phyloP scores from a whole-genome alignment of 2,888 invertebrate species.

The Chorisops tibialis region DNA sequence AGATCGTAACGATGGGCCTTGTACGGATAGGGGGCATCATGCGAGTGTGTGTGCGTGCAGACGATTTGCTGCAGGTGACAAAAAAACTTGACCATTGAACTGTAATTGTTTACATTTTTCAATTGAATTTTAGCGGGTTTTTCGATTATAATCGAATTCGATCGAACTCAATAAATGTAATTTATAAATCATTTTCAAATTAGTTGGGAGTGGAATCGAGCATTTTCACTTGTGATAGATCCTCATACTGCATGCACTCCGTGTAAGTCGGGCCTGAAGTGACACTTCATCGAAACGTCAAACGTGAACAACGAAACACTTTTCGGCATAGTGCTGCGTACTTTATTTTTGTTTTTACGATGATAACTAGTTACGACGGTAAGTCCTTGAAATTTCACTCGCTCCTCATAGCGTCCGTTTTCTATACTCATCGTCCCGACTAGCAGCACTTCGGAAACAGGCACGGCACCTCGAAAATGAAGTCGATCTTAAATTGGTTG shows the following conservation, averaged over 20 bases:
- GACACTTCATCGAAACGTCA: neutral
- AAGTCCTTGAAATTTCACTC: constrained; percentile 28
- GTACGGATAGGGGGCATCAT: constrained; percentile 11
- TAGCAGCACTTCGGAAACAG: constrained; percentile 83
- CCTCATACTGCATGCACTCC: too few species aligned
- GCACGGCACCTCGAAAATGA: constrained; percentile 94
- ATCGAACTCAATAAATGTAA: too few species aligned
- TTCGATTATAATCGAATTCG: too few species aligned
- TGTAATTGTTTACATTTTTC: constrained; percentile 11
- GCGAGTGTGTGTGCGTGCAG: neutral
- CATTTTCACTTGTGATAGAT: too few species aligned
- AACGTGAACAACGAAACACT: neutral
- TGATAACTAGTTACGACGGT: constrained; percentile 46
- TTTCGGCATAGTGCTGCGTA: too few species aligned
- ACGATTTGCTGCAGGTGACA: constrained; percentile 11
- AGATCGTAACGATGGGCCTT: neutral
- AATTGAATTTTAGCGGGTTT: neutral
- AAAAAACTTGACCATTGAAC: constrained; percentile 18
- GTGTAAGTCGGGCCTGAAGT: too few species aligned
- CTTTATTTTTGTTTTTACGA: neutral
- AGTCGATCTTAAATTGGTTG: constrained; percentile 91
- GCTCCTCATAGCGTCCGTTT: neutral
- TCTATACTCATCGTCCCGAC: neutral
- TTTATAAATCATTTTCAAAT: too few species aligned
- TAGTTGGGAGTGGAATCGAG: too few species aligned